Percentiles rank a stretch among this genome's conserved stretches.
Conservation (phyloP, 2,113 vertebrate species). For the Platysternon megacephalum region DNA sequence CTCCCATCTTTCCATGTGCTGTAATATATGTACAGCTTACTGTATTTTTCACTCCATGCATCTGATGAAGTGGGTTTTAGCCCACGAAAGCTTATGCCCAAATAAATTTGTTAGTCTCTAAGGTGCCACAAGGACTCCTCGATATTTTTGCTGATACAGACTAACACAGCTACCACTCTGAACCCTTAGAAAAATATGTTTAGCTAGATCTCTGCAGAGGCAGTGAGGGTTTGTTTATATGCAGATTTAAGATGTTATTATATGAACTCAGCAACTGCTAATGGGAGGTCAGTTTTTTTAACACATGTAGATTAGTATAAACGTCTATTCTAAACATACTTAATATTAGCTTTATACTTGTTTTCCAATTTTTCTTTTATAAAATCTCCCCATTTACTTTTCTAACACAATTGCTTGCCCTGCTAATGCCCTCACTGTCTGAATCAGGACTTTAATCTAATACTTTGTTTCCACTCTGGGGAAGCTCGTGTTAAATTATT, state of each 20-base stretch:
- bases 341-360: not conserved
- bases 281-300: not conserved
- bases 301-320: not conserved
- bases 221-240: not conserved
- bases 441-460: not conserved
- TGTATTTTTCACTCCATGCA: too few relatives aligned
- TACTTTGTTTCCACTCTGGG: not conserved
- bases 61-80: too few relatives aligned
- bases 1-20: too few relatives aligned
- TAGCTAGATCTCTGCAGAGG: not conserved
- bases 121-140: too few relatives aligned
- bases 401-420: not conserved
- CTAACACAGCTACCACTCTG: too few relatives aligned
- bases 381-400: not conserved
- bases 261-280: not conserved
- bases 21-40: too few relatives aligned
- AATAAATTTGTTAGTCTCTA: too few relatives aligned
- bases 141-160: too few relatives aligned
- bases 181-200: too few relatives aligned
- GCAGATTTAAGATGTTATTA: not conserved
- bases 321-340: not conserved
- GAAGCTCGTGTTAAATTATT: not conserved
- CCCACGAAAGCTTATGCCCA: too few relatives aligned
- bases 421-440: not conserved
- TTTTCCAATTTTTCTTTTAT: not conserved